Percentiles rank a stretch among this genome's conserved stretches.
These are phyloP conservation scores for Merops nubicus DNA, from an alignment of 2,113 vertebrate species.

Conservation along the genomic window DNA sequence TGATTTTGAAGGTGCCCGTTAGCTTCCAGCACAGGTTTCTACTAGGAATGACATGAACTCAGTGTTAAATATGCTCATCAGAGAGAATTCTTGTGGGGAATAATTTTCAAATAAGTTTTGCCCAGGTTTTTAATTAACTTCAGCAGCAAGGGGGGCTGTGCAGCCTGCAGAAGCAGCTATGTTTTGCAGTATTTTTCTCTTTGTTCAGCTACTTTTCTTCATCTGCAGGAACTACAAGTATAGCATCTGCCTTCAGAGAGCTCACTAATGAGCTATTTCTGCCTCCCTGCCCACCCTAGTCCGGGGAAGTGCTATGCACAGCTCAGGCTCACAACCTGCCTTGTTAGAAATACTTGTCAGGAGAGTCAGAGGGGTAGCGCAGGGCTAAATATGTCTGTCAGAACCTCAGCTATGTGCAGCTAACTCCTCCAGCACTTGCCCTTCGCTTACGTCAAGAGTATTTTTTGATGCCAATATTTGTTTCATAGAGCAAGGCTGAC, in stretches of 20 bases:
- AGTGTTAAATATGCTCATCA: not conserved
- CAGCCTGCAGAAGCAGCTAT: not conserved
- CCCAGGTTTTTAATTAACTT: not conserved
- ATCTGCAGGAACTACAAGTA: not conserved
- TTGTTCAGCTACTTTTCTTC: not conserved
- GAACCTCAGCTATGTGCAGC: not conserved
- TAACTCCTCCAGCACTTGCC: not conserved
- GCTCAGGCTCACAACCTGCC: not conserved
- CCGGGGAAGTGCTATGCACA: not conserved
- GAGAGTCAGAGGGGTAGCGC: not conserved
- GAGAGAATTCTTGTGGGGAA: not conserved
- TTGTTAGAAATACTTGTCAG: not conserved
- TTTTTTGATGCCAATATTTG: not conserved
- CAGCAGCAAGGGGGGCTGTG: not conserved
- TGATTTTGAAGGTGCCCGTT: not conserved
- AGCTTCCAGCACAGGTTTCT: not conserved
- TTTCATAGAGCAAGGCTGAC: not conserved
- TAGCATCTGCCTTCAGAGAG: not conserved
- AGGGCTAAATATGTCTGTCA: not conserved
- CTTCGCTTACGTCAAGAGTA: not conserved
- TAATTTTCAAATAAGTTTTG: not conserved
- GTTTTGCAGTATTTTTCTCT: not conserved
- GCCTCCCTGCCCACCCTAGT: not conserved
- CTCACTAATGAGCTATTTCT: slow-evolving; percentile 18
- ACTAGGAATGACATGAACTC: not conserved